Conservation (phyloP, 2,113 vertebrate species). For the Chunga burmeisteri region DNA sequence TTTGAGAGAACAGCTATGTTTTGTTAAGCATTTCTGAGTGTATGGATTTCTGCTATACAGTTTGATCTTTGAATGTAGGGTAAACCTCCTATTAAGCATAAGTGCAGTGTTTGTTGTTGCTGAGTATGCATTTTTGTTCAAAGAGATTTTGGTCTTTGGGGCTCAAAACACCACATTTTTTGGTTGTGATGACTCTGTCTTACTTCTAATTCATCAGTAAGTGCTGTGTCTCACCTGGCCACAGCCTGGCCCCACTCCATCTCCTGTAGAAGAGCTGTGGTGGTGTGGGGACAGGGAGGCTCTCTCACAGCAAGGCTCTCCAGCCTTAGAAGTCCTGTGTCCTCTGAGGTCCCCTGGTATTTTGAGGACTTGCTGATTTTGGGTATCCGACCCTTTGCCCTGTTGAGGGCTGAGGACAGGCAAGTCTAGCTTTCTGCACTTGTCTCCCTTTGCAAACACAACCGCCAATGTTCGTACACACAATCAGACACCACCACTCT, state of each 20-base stretch:
- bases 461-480: neutral
- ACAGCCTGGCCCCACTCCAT: neutral
- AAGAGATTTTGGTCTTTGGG: neutral
- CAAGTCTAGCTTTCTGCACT: neutral
- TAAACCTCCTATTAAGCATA: neutral
- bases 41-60: neutral
- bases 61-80: neutral
- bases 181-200: neutral
- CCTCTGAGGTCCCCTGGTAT: neutral
- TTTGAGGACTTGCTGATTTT: neutral
- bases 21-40: neutral
- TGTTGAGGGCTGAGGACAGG: neutral
- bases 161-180: neutral
- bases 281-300: neutral
- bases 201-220: neutral
- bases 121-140: neutral
- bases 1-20: neutral
- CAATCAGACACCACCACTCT: neutral
- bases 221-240: neutral
- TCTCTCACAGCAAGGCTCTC: neutral
- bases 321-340: neutral
- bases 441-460: neutral
- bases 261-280: neutral
- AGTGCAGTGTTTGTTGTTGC: rapidly evolving
- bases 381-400: neutral